Evolutionary conservation across 2,797 vertebrate species (phyloP).

Genomic region (Sebastes matsubarae): DNA sequence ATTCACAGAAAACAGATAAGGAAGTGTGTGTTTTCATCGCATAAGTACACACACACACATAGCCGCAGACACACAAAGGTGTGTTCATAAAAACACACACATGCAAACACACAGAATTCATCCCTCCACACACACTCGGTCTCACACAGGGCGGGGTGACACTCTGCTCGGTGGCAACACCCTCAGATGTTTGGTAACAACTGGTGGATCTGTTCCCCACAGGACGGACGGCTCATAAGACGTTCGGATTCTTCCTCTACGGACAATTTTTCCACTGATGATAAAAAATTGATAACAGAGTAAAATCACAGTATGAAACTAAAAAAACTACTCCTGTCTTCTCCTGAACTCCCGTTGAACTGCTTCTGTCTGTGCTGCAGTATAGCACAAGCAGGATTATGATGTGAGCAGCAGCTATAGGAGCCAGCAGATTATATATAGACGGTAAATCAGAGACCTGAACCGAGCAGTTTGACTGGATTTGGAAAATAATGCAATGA

Average conservation of each 20-base stretch:
- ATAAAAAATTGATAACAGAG: slow-evolving; percentile 30
- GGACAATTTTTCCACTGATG: slow-evolving; percentile 2
- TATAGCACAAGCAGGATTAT: slow-evolving; percentile 40
- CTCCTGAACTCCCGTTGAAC: slow-evolving; percentile 65
- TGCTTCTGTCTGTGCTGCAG: slow-evolving; percentile 35
- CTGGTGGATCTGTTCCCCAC: slow-evolving; percentile 24
- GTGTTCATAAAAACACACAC: slow-evolving; percentile 5
- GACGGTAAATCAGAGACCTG: slow-evolving; percentile 4
- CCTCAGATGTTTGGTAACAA: slow-evolving; percentile 39
- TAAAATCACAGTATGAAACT: slow-evolving; percentile 18
- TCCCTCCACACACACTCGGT: slow-evolving; percentile 2
- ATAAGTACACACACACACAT: neutral
- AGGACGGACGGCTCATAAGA: neutral
- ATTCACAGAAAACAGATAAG: slow-evolving; percentile 36
- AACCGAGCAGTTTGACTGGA: slow-evolving; percentile 20
- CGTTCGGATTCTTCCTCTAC: slow-evolving; percentile 1
- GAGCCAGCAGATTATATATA: slow-evolving; percentile 40
- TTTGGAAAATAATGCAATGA: slow-evolving; percentile 19
- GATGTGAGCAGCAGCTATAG: slow-evolving; percentile 35
- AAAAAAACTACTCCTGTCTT: neutral
- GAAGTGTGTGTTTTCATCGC: slow-evolving; percentile 27
- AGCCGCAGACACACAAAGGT: slow-evolving; percentile 22
- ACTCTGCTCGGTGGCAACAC: slow-evolving; percentile 13
- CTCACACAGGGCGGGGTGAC: slow-evolving; percentile 32
- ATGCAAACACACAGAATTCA: slow-evolving; percentile 15